Evolutionary conservation across 2,797 vertebrate species (phyloP).

Genomic region (Lutjanus argentimaculatus): DNA sequence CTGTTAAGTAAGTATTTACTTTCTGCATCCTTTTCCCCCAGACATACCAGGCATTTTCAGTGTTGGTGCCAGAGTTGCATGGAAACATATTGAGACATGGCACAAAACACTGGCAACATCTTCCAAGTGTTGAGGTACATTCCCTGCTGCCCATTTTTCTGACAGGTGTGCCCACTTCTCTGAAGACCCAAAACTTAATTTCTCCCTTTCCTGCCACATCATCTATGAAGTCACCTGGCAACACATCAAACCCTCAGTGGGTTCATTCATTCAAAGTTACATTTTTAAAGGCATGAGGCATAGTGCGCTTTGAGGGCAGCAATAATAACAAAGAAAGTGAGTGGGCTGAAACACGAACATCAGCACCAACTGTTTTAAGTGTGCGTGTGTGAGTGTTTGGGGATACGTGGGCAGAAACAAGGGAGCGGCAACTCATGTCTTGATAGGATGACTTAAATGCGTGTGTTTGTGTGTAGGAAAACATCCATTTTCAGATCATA

Average conservation of each 20-base stretch:
- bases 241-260: not conserved
- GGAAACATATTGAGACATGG: not conserved
- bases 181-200: not conserved
- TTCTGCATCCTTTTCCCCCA: not conserved
- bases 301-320: slow-evolving; percentile 4
- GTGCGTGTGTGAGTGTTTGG: not conserved
- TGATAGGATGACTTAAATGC: not conserved
- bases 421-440: not conserved
- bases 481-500: slow-evolving; percentile 14
- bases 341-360: slow-evolving; percentile 20
- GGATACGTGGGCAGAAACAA: slow-evolving; percentile 21
- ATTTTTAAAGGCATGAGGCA: slow-evolving; percentile 9
- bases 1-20: not conserved
- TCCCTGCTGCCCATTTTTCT: not conserved
- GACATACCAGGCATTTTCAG: not conserved
- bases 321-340: slow-evolving; percentile 21
- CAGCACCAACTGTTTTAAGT: not conserved
- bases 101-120: not conserved
- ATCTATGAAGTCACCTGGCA: slow-evolving; percentile 21
- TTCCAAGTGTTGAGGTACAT: not conserved
- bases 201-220: not conserved
- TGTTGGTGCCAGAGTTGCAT: not conserved
- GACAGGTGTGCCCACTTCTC: not conserved
- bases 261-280: slow-evolving; percentile 22
- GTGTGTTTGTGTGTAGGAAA: not conserved